Base-by-base conservation (phyloP, 2,888 invertebrate genomes). In the Plebejus argus region DNA sequence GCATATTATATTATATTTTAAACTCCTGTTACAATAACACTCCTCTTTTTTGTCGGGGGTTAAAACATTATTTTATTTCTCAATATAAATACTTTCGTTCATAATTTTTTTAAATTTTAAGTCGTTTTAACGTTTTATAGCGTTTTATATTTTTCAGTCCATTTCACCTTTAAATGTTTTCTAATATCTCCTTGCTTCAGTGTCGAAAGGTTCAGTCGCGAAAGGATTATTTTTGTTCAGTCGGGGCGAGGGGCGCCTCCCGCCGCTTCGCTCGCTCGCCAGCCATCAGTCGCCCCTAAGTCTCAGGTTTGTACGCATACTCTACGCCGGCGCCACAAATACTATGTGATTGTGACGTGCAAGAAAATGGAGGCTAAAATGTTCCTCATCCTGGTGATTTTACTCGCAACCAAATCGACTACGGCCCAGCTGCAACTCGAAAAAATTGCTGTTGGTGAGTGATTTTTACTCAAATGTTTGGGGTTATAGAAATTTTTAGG, bases 261-360 rank as follows among this genome's bases (percentile, higher is more conserved):
- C 86, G 86, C 88, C 88, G 86, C 88, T 77, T 85, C 88, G 87
- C 91, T 88, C 85, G 88, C 90, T 83, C 85, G 86, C 83, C 86
- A 84, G 86, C 87, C 89, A 88, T 89, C 92, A 93, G 93, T 93
- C 89, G 93, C 89, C 91, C 90, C 90, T 85, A 89, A 92, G 93
- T 92, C 92, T 90, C 90, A 91, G 91, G 91, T 92, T 92, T 89
- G 92, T 87, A 86, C 92, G 87, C 92, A 93, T 92, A 92, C 90
- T 89, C 86, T 83, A 83, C 85, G 82, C 82, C 86, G 87, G 86
- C 86, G 84, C 86, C 83, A 81, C 78, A 80, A 20, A 70, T 70
- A 70, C 33, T 70, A 76, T 76, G 70, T 70, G 76, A 76, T 12
- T 49, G 35, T 49, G 33, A 61, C 61, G 61, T 23, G 23, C 4